Evolutionary conservation across 1,140 invertebrate species (phyloP).

Genomic region (Aradophagus sp.): DNA sequence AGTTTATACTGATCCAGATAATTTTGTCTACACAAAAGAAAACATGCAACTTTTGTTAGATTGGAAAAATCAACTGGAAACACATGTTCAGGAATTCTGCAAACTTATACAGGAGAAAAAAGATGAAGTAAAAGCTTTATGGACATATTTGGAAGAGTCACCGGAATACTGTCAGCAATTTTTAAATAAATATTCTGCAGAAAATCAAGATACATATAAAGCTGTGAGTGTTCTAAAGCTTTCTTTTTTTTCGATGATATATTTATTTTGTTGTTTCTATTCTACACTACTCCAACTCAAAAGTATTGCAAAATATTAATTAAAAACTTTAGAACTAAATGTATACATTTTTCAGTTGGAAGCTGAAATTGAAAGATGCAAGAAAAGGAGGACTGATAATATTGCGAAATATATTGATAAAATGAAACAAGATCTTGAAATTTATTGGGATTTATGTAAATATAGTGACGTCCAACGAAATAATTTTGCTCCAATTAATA

Average conservation of each 20-base stretch:
- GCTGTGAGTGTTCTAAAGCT: conserved; percentile 64
- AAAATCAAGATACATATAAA: conserved; percentile 64
- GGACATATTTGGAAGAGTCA: conserved; percentile 79
- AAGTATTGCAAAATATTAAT: neutral
- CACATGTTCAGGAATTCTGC: conserved; percentile 34
- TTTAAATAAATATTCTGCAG: conserved; percentile 73
- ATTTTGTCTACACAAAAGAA: conserved; percentile 42
- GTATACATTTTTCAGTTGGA: conserved; percentile 64
- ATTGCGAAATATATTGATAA: conserved; percentile 82
- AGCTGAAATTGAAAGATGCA: conserved; percentile 79
- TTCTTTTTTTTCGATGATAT: conserved; percentile 7
- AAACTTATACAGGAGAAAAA: conserved; percentile 55
- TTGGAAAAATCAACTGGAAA: conserved; percentile 30
- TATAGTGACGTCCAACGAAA: conserved; percentile 78
- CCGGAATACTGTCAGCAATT: conserved; percentile 74
- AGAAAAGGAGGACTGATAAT: conserved; percentile 79
- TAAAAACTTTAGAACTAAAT: neutral
- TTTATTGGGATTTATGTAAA: conserved; percentile 84
- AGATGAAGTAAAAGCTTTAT: conserved; percentile 75
- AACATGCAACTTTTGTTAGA: conserved; percentile 38
- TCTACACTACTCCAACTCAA: no score
- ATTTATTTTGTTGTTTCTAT: conserved; percentile 5
- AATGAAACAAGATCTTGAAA: conserved; percentile 79
- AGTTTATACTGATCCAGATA: conserved; percentile 28
- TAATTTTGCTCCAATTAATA: conserved; percentile 78